These are phyloP conservation scores for Drosophila subpulchrella DNA, from an alignment of 1,140 invertebrate genomes.

Conservation along the genomic window DNA sequence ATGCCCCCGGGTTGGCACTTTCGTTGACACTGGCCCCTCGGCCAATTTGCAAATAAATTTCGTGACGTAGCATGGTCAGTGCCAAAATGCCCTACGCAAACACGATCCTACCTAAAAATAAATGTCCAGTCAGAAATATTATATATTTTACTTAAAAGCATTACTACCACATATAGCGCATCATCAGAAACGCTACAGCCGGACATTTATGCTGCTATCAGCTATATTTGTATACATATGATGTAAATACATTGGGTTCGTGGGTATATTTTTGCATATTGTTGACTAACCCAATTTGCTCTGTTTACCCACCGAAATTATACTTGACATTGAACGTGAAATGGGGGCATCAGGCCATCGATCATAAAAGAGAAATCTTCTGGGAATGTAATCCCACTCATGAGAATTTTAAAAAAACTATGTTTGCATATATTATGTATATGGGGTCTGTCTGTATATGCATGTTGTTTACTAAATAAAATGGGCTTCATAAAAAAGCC, in stretches of 20 bases:
- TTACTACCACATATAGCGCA: conserved; percentile 2
- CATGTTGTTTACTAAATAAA: no score
- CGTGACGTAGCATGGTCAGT: conserved; percentile 33
- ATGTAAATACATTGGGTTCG: conserved; percentile 13
- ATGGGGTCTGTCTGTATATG: no score
- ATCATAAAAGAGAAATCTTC: conserved; percentile 5
- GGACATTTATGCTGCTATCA: conserved; percentile 12
- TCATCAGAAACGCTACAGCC: background rate
- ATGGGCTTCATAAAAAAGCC: no score
- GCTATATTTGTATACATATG: conserved; percentile 22
- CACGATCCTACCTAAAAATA: background rate
- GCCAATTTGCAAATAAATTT: conserved; percentile 47
- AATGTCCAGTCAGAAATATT: no score
- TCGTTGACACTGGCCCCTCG: conserved; percentile 36
- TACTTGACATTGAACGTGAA: conserved; percentile 69
- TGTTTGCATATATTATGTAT: background rate
- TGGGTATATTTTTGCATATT: conserved; percentile 60
- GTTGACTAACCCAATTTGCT: conserved; percentile 65
- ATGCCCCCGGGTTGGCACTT: conserved; percentile 41
- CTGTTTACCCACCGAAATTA: conserved; percentile 63
- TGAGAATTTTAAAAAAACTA: background rate
- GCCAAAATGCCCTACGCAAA: conserved; percentile 24
- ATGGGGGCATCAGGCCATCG: conserved; percentile 28
- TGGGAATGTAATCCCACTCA: background rate
- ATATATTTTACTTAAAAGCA: background rate